Percentiles rank a stretch among this genome's conserved stretches.
These are phyloP conservation scores for Oenanthe melanoleuca DNA, from an alignment of 2,113 vertebrate genomes.

Conservation along the genomic window DNA sequence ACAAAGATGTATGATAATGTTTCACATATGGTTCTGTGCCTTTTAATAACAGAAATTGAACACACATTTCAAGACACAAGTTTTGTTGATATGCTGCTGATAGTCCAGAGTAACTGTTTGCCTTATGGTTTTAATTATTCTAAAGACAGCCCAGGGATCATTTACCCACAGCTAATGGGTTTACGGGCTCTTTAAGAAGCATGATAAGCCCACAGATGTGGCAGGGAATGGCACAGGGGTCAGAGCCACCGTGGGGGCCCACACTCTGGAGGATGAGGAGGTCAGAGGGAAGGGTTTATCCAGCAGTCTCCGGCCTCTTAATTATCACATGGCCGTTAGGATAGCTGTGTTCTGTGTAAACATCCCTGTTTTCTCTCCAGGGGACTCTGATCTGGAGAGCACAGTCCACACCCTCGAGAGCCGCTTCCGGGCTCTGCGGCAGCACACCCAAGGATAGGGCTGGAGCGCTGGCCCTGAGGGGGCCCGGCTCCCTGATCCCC, in stretches of 20 bases:
- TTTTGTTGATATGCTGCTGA: constrained; percentile 79
- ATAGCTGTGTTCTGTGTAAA: constrained; percentile 30
- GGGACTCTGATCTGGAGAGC: background rate
- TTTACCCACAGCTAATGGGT: constrained; percentile 75
- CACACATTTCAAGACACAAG: constrained; percentile 79
- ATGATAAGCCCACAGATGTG: constrained; percentile 74
- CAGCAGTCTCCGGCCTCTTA: constrained; percentile 25
- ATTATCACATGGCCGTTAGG: constrained; percentile 25
- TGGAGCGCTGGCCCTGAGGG: background rate
- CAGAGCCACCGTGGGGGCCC: constrained; percentile 64
- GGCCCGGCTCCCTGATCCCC: too few relatives aligned
- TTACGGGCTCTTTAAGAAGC: constrained; percentile 55
- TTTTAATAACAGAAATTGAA: constrained; percentile 84
- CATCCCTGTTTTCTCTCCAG: background rate
- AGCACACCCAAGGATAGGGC: background rate
- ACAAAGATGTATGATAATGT: constrained; percentile 80
- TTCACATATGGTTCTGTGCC: constrained; percentile 77
- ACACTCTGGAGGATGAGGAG: background rate
- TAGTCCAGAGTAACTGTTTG: constrained; percentile 73
- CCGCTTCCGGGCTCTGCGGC: background rate
- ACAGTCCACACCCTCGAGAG: background rate
- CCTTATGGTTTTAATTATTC: constrained; percentile 83
- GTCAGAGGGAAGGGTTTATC: constrained; percentile 18
- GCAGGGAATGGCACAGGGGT: constrained; percentile 43
- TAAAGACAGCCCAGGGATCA: constrained; percentile 81